Conservation (phyloP, 2,888 invertebrate genomes). For the Campoplex nolae region DNA sequence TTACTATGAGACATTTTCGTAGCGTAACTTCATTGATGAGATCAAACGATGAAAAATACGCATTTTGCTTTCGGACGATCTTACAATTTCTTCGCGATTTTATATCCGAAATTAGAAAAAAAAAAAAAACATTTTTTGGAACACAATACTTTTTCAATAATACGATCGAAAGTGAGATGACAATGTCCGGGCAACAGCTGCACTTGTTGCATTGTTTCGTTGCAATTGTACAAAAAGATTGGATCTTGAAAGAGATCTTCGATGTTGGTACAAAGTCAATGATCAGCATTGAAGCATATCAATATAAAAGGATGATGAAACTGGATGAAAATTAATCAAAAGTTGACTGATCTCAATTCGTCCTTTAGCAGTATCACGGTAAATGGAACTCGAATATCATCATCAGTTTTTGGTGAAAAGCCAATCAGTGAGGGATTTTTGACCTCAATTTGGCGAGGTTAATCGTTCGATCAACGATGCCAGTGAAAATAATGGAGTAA, state of each 20-base stretch:
- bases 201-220: too few relatives aligned
- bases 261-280: background rate
- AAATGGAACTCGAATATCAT: too few relatives aligned
- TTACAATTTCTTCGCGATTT: background rate
- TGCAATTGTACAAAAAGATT: too few relatives aligned
- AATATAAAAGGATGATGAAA: background rate
- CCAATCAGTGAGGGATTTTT: background rate
- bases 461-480: background rate
- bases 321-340: background rate
- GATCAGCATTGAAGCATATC: background rate
- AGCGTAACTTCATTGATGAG: slow-evolving; percentile 60
- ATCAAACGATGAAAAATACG: background rate
- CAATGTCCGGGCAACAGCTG: too few relatives aligned
- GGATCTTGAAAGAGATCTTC: too few relatives aligned
- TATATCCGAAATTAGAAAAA: background rate
- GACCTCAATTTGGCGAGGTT: background rate
- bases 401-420: background rate
- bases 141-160: too few relatives aligned
- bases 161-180: too few relatives aligned
- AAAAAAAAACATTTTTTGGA: background rate
- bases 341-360: background rate
- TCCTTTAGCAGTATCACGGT: too few relatives aligned
- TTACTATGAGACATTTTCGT: slow-evolving; percentile 47
- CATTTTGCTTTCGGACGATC: background rate
- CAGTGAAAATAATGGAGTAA: background rate